Evolutionary conservation across 2,888 invertebrate species (phyloP).

Genomic region (Drosophila acutilabella): DNA sequence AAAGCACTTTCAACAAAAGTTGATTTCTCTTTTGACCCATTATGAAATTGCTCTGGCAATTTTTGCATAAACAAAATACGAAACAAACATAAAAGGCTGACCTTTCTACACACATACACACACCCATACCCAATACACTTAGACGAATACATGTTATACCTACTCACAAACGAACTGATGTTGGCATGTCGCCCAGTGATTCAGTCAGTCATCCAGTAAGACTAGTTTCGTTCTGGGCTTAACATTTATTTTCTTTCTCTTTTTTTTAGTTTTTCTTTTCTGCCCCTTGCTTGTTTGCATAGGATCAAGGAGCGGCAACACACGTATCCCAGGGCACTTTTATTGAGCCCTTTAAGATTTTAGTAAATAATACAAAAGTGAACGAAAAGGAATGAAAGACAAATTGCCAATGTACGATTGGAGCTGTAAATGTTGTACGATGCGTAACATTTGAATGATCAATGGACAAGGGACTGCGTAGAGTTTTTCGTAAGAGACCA

Average conservation of each 20-base stretch:
- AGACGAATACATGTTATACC: slow-evolving; percentile 8
- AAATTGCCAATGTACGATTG: slow-evolving; percentile 70
- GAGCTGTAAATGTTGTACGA: slow-evolving; percentile 53
- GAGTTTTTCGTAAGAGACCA: background rate
- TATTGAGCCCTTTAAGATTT: slow-evolving; percentile 78
- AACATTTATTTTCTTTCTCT: slow-evolving; percentile 1
- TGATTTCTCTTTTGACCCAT: slow-evolving; percentile 81
- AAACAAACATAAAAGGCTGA: slow-evolving; percentile 76
- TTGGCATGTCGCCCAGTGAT: slow-evolving; percentile 56
- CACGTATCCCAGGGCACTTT: slow-evolving; percentile 70
- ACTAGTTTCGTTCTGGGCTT: slow-evolving; percentile 43
- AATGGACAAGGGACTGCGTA: slow-evolving; percentile 55
- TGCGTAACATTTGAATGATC: slow-evolving; percentile 65
- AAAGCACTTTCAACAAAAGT: slow-evolving; percentile 79
- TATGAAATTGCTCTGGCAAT: slow-evolving; percentile 79
- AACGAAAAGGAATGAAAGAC: slow-evolving; percentile 37
- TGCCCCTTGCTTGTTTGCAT: slow-evolving; percentile 61
- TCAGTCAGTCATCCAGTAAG: slow-evolving; percentile 38
- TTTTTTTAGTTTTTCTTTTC: background rate
- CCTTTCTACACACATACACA: slow-evolving; percentile 55
- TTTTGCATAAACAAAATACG: slow-evolving; percentile 80
- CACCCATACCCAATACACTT: slow-evolving; percentile 7
- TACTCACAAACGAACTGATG: slow-evolving; percentile 43
- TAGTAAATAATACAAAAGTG: slow-evolving; percentile 73
- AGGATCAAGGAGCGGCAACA: slow-evolving; percentile 68